Evolutionary conservation across 2,888 invertebrate genomes (phyloP).

Genomic region (Meliscaeva auricollis): DNA sequence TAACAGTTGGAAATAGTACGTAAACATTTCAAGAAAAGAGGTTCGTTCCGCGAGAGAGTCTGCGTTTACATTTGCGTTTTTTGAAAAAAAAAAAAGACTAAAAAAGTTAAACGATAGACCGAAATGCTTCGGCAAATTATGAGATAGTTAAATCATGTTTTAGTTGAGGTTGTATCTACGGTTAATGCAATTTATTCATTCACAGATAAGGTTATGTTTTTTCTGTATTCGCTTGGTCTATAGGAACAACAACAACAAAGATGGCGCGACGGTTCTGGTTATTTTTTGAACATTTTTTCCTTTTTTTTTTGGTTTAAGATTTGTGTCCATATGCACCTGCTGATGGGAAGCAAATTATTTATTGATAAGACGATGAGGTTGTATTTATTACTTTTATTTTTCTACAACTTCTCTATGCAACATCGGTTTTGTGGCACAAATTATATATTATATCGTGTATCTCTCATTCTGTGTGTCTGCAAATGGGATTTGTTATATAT

Average conservation of each 20-base stretch:
- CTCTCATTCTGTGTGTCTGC: not conserved
- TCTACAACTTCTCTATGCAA: constrained; percentile 9
- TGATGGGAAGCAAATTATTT: constrained; percentile 74
- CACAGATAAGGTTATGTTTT: constrained; percentile 56
- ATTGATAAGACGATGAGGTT: constrained; percentile 64
- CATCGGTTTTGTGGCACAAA: constrained; percentile 15
- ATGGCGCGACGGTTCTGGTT: constrained; percentile 25
- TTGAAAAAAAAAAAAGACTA: constrained; percentile 2
- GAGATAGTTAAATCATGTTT: constrained; percentile 75
- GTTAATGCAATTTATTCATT: constrained; percentile 75
- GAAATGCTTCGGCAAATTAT: constrained; percentile 68
- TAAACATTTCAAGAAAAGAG: constrained; percentile 42
- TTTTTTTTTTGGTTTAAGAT: not conserved
- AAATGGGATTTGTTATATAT: constrained; percentile 33
- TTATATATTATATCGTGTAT: not conserved
- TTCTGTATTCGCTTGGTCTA: not conserved
- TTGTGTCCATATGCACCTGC: constrained; percentile 56
- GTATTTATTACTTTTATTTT: constrained; percentile 45
- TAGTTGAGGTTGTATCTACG: constrained; percentile 62
- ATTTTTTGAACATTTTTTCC: not conserved
- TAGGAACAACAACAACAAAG: not conserved
- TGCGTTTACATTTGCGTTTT: constrained; percentile 19
- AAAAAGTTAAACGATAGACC: constrained; percentile 25
- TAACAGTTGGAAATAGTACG: constrained; percentile 1
- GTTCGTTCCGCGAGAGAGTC: constrained; percentile 2